A percentile compares a stretch with the other conserved stretches of the same genome.
phyloP scores from a whole-genome alignment of 2,113 vertebrate species.

The Odontophorus gujanensis region DNA sequence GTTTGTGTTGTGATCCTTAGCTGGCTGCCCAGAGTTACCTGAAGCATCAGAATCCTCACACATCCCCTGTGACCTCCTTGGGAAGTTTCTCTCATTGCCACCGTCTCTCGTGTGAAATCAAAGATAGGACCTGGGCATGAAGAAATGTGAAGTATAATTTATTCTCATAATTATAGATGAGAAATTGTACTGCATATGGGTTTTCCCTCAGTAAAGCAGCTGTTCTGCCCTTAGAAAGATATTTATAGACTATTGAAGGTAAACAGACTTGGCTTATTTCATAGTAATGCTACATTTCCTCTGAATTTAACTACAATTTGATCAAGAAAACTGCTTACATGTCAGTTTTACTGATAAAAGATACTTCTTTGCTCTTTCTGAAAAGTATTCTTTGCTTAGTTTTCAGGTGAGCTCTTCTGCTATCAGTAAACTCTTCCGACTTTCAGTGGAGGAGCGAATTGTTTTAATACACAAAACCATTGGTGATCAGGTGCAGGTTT shows the following conservation, averaged over 20 bases:
- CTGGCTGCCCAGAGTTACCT: neutral
- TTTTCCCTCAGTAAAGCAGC: slow-evolving; percentile 52
- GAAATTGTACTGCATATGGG: neutral
- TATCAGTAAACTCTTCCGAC: slow-evolving; percentile 48
- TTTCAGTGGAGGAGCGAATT: slow-evolving; percentile 37
- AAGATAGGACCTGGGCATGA: neutral
- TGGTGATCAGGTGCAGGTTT: slow-evolving; percentile 12
- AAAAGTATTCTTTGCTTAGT: slow-evolving; percentile 55
- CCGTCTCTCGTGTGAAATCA: neutral
- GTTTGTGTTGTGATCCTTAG: neutral
- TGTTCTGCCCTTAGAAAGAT: slow-evolving; percentile 66
- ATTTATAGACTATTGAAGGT: slow-evolving; percentile 64
- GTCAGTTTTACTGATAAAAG: slow-evolving; percentile 30
- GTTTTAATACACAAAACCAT: slow-evolving; percentile 27
- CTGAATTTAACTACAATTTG: slow-evolving; percentile 15
- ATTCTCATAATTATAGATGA: slow-evolving; percentile 15
- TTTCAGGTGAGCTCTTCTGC: slow-evolving; percentile 51
- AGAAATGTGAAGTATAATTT: slow-evolving; percentile 14
- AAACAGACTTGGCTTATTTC: slow-evolving; percentile 59
- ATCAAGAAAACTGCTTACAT: slow-evolving; percentile 51
- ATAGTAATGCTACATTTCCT: slow-evolving; percentile 14
- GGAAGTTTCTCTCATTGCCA: neutral
- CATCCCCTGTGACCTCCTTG: fast-evolving
- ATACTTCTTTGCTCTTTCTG: slow-evolving; percentile 3
- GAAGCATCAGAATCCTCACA: neutral